Conservation (phyloP, 2,113 vertebrate species). For the Cyphomyrus discorhynchus region DNA sequence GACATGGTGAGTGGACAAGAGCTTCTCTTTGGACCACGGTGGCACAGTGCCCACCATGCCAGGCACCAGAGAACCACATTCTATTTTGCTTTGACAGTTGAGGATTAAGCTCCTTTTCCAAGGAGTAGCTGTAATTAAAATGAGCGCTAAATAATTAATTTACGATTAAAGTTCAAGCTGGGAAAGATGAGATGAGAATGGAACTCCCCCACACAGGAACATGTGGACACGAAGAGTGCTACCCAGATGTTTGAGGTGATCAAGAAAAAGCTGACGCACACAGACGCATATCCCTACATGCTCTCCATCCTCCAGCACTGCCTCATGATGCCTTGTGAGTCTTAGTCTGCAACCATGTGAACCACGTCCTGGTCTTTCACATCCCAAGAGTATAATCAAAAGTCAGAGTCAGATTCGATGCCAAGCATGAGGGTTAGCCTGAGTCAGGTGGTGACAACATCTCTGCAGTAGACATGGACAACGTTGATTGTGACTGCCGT, state of each 20-base stretch:
- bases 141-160: not conserved
- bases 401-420: not conserved
- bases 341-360: not conserved
- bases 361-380: not conserved
- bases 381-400: not conserved
- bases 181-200: not conserved
- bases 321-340: constrained; percentile 93
- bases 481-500: not conserved
- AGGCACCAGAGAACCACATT: not conserved
- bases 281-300: constrained; percentile 89
- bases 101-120: not conserved
- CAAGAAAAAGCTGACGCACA: constrained; percentile 88
- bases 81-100: not conserved
- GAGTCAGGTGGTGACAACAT: not conserved
- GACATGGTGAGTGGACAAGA: constrained; percentile 69
- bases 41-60: not conserved
- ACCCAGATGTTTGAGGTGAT: constrained; percentile 93
- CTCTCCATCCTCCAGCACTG: constrained; percentile 93
- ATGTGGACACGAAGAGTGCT: constrained; percentile 93
- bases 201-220: constrained; percentile 57
- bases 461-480: not conserved
- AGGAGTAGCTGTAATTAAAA: too few relatives aligned
- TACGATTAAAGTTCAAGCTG: not conserved
- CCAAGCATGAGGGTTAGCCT: not conserved
- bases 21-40: not conserved